Evolutionary conservation across 2,113 vertebrate genomes (phyloP).

Genomic region (Alosa alosa): DNA sequence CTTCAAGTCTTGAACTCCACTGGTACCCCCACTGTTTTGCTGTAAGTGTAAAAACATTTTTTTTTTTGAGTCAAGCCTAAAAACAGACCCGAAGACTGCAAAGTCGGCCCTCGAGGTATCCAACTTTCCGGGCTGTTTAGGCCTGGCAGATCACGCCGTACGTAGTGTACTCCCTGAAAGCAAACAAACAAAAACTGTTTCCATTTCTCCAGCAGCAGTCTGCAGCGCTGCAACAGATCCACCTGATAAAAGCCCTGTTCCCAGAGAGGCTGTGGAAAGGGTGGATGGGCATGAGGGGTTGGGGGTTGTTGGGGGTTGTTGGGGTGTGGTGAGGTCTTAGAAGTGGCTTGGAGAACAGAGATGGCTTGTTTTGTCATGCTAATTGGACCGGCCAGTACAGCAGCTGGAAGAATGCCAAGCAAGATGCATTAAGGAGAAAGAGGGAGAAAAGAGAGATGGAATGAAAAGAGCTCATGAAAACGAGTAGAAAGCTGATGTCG

Average conservation of each 20-base stretch:
- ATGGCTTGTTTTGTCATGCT: slow-evolving; percentile 48
- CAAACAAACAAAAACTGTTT: slow-evolving; percentile 24
- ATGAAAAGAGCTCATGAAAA: neutral
- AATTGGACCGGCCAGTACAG: slow-evolving; percentile 38
- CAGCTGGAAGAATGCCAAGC: slow-evolving; percentile 36
- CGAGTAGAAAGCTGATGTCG: neutral
- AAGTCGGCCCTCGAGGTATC: neutral
- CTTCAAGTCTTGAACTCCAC: neutral
- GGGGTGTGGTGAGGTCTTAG: neutral
- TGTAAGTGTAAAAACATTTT: slow-evolving; percentile 11
- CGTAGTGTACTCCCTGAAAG: slow-evolving; percentile 17
- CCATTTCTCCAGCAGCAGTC: slow-evolving; percentile 28
- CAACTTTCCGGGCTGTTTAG: slow-evolving; percentile 20
- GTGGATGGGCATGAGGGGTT: neutral
- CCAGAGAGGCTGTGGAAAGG: neutral
- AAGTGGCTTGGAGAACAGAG: neutral
- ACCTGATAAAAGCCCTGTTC: slow-evolving; percentile 32
- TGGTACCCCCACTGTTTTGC: neutral
- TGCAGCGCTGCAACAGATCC: slow-evolving; percentile 23
- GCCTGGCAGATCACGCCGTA: neutral
- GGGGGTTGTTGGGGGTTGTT: neutral
- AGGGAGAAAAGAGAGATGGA: neutral
- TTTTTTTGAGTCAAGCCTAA: neutral
- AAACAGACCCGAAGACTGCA: neutral
- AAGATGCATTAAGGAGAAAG: slow-evolving; percentile 25